Conservation (phyloP, 2,113 vertebrate genomes). For the Oncorhynchus masou region DNA sequence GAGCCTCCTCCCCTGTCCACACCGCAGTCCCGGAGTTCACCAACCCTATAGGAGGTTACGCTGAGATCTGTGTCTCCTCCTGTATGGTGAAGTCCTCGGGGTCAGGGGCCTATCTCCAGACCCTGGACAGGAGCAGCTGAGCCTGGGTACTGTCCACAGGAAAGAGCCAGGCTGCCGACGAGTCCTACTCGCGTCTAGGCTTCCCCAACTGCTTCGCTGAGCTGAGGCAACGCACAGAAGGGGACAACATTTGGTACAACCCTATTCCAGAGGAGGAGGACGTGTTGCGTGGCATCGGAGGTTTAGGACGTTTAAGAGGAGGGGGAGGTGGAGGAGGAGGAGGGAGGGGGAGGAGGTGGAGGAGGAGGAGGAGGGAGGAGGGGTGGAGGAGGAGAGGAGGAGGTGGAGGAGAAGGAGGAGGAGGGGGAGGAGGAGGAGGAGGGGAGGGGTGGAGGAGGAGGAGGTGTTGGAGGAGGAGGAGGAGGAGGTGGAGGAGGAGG, state of each 20-base stretch:
- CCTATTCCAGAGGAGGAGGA: slow-evolving; percentile 90
- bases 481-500: too few species aligned
- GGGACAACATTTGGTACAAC: slow-evolving; percentile 88
- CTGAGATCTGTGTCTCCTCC: slow-evolving; percentile 20
- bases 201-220: slow-evolving; percentile 24
- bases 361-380: too few species aligned
- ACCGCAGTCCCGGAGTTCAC: slow-evolving; percentile 35
- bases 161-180: slow-evolving; percentile 71
- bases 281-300: neutral
- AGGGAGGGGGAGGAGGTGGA: too few species aligned
- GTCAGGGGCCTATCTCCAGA: slow-evolving; percentile 79
- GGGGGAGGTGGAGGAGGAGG: too few species aligned
- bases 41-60: neutral
- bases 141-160: slow-evolving; percentile 82
- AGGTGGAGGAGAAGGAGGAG: slow-evolving; percentile 49
- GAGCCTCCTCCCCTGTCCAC: slow-evolving; percentile 1
- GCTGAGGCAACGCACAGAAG: slow-evolving; percentile 12
- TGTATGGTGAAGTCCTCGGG: slow-evolving; percentile 50
- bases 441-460: too few species aligned
- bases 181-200: neutral
- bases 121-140: slow-evolving; percentile 82
- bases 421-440: slow-evolving; percentile 78
- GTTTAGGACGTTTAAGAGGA: neutral
- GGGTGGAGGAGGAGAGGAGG: too few species aligned
- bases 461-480: too few species aligned